phyloP scores from a whole-genome alignment of 2,888 invertebrate genomes.

The Tetragonula carbonaria region DNA sequence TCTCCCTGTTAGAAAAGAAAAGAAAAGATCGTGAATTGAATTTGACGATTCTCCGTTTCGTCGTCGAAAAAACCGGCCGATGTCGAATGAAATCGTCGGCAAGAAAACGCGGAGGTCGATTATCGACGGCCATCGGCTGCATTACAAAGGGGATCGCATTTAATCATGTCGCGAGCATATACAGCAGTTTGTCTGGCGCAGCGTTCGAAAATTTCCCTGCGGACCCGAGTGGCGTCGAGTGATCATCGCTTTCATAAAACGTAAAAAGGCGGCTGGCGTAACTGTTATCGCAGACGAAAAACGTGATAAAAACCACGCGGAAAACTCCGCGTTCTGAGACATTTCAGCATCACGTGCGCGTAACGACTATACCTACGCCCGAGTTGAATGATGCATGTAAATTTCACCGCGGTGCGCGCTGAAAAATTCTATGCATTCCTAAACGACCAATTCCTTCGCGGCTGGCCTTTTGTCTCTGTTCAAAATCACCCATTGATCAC shows the following conservation, averaged over 20 bases:
- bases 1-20: not conserved
- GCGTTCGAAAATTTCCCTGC: constrained; percentile 30
- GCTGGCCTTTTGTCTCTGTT: constrained; percentile 19
- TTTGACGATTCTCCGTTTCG: not conserved
- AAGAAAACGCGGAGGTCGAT: not conserved
- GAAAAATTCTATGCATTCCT: constrained; percentile 71
- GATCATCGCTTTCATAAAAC: constrained; percentile 29
- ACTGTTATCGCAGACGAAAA: constrained; percentile 20
- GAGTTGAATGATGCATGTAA: constrained; percentile 52
- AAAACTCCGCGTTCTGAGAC: constrained; percentile 27
- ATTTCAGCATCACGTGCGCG: constrained; percentile 14
- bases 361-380: not conserved
- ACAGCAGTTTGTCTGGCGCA: not conserved
- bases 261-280: not conserved
- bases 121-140: not conserved
- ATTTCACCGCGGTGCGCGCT: constrained; percentile 39
- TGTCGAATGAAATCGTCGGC: not conserved
- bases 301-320: constrained; percentile 38
- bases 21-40: not conserved
- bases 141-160: constrained; percentile 8
- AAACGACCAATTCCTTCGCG: constrained; percentile 31
- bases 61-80: no score
- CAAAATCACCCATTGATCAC: constrained; percentile 9
- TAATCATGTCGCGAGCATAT: constrained; percentile 6
- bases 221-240: constrained; percentile 5